Conservation (phyloP, 2,888 invertebrate genomes). For the Mythimna lalbum region DNA sequence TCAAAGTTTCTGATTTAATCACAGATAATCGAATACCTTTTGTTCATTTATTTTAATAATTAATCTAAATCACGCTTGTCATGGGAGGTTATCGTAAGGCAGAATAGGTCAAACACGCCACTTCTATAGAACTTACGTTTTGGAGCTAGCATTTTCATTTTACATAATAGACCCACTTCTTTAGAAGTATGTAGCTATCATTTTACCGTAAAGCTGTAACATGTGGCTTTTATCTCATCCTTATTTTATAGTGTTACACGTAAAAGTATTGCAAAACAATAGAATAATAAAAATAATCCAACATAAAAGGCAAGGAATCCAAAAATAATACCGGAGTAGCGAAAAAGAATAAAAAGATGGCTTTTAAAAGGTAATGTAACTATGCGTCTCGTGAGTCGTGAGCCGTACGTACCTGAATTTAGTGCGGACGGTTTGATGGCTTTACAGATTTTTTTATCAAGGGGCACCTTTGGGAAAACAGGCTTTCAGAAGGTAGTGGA, state of each 20-base stretch:
- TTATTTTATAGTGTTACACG: slow-evolving; percentile 26
- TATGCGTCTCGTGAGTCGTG: slow-evolving; percentile 65
- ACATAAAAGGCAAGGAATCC: slow-evolving; percentile 53
- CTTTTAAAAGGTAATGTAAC: slow-evolving; percentile 65
- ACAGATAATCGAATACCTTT: background rate
- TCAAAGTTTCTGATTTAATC: background rate
- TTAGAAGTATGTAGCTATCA: slow-evolving; percentile 7
- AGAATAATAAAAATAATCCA: slow-evolving; percentile 40
- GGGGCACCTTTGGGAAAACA: slow-evolving; percentile 75
- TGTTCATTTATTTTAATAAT: background rate
- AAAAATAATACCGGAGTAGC: slow-evolving; percentile 46
- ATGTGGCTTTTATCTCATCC: slow-evolving; percentile 11
- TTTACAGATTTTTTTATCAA: slow-evolving; percentile 78
- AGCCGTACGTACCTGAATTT: slow-evolving; percentile 72
- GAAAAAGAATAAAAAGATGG: slow-evolving; percentile 50
- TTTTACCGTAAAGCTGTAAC: slow-evolving; percentile 17
- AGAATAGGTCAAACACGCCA: background rate
- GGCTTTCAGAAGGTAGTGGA: slow-evolving; percentile 77
- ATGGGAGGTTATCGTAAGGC: background rate
- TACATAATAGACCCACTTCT: background rate
- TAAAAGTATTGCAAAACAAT: slow-evolving; percentile 35
- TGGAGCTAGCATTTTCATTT: slow-evolving; percentile 1
- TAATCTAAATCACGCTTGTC: background rate
- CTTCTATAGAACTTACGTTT: background rate
- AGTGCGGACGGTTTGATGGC: slow-evolving; percentile 76